Conservation (phyloP, 2,888 invertebrate genomes). For the Epirrhoe alternata region DNA sequence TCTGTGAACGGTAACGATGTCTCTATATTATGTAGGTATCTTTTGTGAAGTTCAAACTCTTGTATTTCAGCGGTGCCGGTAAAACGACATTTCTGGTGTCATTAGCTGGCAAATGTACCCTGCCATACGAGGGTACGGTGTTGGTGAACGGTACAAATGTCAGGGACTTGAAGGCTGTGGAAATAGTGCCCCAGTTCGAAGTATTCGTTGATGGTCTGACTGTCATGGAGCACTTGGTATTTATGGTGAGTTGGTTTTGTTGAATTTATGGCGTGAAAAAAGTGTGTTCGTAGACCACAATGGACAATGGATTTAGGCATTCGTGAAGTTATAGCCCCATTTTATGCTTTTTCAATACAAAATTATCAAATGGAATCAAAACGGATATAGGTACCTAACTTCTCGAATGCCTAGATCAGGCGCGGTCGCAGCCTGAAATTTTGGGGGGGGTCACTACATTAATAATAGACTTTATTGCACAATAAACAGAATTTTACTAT, state of each 20-base stretch:
- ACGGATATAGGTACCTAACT: too few relatives aligned
- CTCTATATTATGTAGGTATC: not conserved
- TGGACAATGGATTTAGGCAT: too few relatives aligned
- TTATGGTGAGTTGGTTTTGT: conserved; percentile 82
- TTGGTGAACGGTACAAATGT: conserved; percentile 77
- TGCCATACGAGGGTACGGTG: conserved; percentile 73
- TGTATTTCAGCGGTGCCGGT: conserved; percentile 80
- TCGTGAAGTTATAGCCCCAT: too few relatives aligned
- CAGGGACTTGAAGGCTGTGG: conserved; percentile 65
- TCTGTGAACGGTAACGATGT: not conserved
- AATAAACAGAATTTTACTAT: too few relatives aligned
- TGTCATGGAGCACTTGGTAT: conserved; percentile 88
- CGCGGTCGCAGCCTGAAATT: too few relatives aligned
- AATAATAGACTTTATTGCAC: too few relatives aligned
- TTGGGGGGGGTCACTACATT: too few relatives aligned
- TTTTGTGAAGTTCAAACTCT: conserved; percentile 5
- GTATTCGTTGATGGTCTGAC: conserved; percentile 86
- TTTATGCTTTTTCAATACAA: too few relatives aligned
- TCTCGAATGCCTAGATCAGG: too few relatives aligned
- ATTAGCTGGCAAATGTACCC: conserved; percentile 80
- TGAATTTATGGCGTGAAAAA: conserved; percentile 3
- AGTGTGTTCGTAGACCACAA: not conserved
- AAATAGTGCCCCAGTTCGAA: conserved; percentile 88
- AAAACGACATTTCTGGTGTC: conserved; percentile 85
- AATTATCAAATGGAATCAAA: too few relatives aligned